Base-by-base conservation (phyloP, 2,797 vertebrate species). In the Enteromius anoplus region DNA sequence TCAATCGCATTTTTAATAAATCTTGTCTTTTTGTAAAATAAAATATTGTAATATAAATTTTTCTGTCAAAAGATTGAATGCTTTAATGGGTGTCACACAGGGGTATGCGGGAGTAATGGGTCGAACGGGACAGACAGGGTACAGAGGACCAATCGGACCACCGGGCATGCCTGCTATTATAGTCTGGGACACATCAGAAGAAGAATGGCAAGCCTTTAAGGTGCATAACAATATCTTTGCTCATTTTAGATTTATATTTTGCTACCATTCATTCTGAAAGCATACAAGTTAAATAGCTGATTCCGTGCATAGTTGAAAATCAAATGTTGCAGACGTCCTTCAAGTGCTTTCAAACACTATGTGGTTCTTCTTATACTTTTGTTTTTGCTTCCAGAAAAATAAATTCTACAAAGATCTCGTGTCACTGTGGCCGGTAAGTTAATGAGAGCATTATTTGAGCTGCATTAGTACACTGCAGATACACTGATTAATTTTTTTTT, bases 141-240 rank as follows among this genome's bases (percentile, higher is more conserved):
- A 94, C 86, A 87, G 85, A 37, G 94, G 94, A 3, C 92, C 93
- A 0, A 40, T 85, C 2, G 94, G 95, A 80, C 93, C 94, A 4
- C 89, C 93, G 21, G 95, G 94, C 53, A 93, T 94, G 90, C 91
- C 94, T 6, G 89, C 92, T 45, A 93, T 95, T 72, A 71, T 94
- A 81, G 90, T 95, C 37, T 93, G 90, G 85, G 91, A 93, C 89
- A 93, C 92, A 32, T 93, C 93, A 65, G 94, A 94, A 78, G 94
- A 95, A 73, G 93, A 95, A 71, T 95, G 94, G 95, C 87, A 91
- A 72, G 84, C 66, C 3, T 96, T 96, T 77, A 95, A 94, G 91
- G 94, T 95, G 81, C 17, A 23, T 29, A 17, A 66, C 32, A 71
- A 29, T 23, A 51, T 15, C n/a, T 53, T 11, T n/a, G 15, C 40